These are phyloP conservation scores for Ophion costatus DNA, from an alignment of 2,888 invertebrate genomes.

Conservation along the genomic window DNA sequence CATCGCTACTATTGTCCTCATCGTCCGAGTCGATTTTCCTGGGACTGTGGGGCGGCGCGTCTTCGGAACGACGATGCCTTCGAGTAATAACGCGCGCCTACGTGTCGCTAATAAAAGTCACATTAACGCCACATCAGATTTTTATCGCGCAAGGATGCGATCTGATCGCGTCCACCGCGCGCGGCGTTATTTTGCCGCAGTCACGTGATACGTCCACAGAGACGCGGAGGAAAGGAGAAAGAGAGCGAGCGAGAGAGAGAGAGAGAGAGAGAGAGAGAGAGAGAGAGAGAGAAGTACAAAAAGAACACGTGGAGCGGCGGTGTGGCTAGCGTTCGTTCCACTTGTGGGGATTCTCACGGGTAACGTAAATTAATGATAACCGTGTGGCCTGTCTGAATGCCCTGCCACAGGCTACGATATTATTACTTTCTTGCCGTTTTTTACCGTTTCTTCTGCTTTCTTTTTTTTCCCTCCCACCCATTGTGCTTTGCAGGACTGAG, in stretches of 20 bases:
- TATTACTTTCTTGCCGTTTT: constrained; percentile 48
- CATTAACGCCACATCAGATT: constrained; percentile 38
- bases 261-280: too few relatives aligned
- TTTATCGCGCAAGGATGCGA: constrained; percentile 38
- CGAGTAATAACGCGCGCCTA: too few relatives aligned
- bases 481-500: not conserved
- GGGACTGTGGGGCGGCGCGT: too few relatives aligned
- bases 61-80: too few relatives aligned
- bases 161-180: not conserved
- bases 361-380: constrained; percentile 66
- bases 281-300: too few relatives aligned
- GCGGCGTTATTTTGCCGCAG: not conserved
- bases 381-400: constrained; percentile 22
- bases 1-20: too few relatives aligned
- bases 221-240: too few relatives aligned
- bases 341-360: constrained; percentile 62
- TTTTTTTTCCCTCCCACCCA: constrained; percentile 8
- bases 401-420: constrained; percentile 45
- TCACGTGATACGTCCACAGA: not conserved
- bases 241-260: too few relatives aligned
- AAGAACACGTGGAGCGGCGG: too few relatives aligned
- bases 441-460: constrained; percentile 23
- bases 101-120: constrained; percentile 5
- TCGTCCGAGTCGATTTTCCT: too few relatives aligned
- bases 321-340: constrained; percentile 37